Evolutionary conservation across 2,888 invertebrate genomes (phyloP).

Genomic region (Pyrrhia umbra): DNA sequence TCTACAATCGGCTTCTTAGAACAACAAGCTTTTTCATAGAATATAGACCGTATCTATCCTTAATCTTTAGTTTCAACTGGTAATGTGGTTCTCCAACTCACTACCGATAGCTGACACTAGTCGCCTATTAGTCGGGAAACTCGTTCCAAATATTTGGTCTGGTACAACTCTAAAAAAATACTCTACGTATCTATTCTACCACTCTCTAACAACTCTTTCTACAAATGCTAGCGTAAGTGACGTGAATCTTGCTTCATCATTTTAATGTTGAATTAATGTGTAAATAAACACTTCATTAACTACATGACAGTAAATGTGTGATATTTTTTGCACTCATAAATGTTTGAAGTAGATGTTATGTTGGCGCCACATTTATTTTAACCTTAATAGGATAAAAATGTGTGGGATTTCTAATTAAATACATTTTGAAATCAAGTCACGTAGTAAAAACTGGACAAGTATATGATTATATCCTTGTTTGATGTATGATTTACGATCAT

Average conservation of each 20-base stretch:
- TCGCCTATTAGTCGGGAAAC: too few relatives aligned
- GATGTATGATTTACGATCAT: conserved; percentile 14
- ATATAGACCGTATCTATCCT: too few relatives aligned
- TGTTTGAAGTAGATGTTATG: conserved; percentile 28
- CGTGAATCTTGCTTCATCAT: conserved; percentile 11
- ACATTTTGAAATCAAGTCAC: conserved; percentile 6
- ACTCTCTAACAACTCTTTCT: neutral
- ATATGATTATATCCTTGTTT: conserved; percentile 16
- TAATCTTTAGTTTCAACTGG: too few relatives aligned
- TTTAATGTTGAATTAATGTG: conserved; percentile 15
- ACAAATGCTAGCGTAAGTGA: neutral
- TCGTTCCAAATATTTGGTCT: too few relatives aligned
- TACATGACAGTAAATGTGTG: conserved; percentile 2
- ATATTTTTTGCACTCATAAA: conserved; percentile 20
- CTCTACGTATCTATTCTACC: too few relatives aligned
- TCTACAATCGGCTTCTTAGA: too few relatives aligned
- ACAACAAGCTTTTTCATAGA: too few relatives aligned
- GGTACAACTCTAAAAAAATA: too few relatives aligned
- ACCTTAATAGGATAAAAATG: conserved; percentile 17
- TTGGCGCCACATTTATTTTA: conserved; percentile 19
- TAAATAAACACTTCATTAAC: conserved; percentile 26
- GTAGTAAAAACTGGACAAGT: neutral
- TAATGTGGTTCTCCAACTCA: too few relatives aligned
- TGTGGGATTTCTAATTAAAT: neutral
- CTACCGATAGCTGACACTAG: too few relatives aligned